Conservation (phyloP, 2,113 vertebrate genomes). For the Takifugu flavidus region DNA sequence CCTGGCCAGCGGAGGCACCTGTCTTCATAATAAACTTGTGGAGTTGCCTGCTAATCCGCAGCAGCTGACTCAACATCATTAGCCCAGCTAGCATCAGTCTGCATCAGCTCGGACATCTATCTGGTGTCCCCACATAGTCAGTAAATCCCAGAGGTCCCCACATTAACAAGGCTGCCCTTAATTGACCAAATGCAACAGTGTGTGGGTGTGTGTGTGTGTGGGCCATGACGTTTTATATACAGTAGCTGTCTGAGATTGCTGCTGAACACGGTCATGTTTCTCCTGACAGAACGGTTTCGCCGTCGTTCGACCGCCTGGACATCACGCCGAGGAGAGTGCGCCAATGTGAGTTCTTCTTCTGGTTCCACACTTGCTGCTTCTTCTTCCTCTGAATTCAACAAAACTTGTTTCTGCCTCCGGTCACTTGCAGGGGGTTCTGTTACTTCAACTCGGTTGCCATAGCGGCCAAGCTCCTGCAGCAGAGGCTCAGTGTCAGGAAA, state of each 20-base stretch:
- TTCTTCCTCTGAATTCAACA: neutral
- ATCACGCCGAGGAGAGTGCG: slow-evolving; percentile 95
- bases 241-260: neutral
- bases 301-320: slow-evolving; percentile 93
- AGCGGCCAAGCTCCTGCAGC: slow-evolving; percentile 92
- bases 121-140: slow-evolving; percentile 43
- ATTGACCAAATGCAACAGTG: slow-evolving; percentile 21
- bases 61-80: slow-evolving; percentile 75
- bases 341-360: slow-evolving; percentile 85
- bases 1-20: slow-evolving; percentile 39
- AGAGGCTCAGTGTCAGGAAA: slow-evolving; percentile 92
- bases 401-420: neutral
- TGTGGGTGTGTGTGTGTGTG: slow-evolving; percentile 15
- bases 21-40: slow-evolving; percentile 60
- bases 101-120: slow-evolving; percentile 58
- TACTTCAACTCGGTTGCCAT: slow-evolving; percentile 98
- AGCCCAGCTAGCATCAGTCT: slow-evolving; percentile 43
- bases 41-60: slow-evolving; percentile 58
- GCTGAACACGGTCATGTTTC: slow-evolving; percentile 21
- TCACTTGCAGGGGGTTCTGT: slow-evolving; percentile 92
- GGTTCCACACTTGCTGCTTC: neutral
- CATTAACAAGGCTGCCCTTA: slow-evolving; percentile 37
- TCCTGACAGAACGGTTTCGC: slow-evolving; percentile 90
- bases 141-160: slow-evolving; percentile 18
- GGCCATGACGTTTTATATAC: neutral